Conservation (phyloP, 2,888 invertebrate species). For the Drosophila phalerata region DNA sequence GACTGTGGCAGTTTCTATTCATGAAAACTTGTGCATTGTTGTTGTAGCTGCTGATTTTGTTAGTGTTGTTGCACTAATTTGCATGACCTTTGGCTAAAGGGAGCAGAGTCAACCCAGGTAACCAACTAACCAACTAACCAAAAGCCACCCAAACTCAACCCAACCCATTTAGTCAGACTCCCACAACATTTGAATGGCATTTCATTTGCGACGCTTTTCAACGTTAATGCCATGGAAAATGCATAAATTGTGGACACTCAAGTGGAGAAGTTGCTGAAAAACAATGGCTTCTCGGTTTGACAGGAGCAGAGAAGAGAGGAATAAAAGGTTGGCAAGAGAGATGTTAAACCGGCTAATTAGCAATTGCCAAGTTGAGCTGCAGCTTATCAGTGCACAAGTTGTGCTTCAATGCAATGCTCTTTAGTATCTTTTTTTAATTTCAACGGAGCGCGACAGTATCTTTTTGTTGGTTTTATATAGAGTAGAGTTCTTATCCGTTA, state of each 20-base stretch:
- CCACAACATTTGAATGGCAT: slow-evolving; percentile 67
- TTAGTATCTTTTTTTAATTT: slow-evolving; percentile 12
- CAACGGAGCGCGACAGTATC: background rate
- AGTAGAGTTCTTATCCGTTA: background rate
- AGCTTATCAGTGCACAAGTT: slow-evolving; percentile 63
- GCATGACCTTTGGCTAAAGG: slow-evolving; percentile 68
- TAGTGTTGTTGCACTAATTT: slow-evolving; percentile 68
- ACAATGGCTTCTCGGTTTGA: slow-evolving; percentile 49
- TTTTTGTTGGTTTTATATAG: background rate
- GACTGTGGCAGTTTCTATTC: slow-evolving; percentile 55
- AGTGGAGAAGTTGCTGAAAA: slow-evolving; percentile 60
- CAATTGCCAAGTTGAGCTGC: slow-evolving; percentile 54
- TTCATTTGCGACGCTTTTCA: slow-evolving; percentile 75
- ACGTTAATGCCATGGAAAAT: slow-evolving; percentile 77
- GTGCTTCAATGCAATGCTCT: slow-evolving; percentile 35
- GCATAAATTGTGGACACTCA: slow-evolving; percentile 73
- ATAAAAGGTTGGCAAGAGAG: background rate
- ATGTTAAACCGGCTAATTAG: slow-evolving; percentile 53
- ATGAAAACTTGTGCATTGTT: slow-evolving; percentile 67
- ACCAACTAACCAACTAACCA: slow-evolving; percentile 60
- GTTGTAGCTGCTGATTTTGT: slow-evolving; percentile 46
- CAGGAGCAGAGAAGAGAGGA: background rate
- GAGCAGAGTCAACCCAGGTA: slow-evolving; percentile 53
- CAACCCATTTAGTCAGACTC: slow-evolving; percentile 1
- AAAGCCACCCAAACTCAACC: slow-evolving; percentile 24